A percentile compares a stretch with the other conserved stretches of the same genome.
phyloP scores from a whole-genome alignment of 1,140 invertebrate species.

The Anagrus nilaparvatae region DNA sequence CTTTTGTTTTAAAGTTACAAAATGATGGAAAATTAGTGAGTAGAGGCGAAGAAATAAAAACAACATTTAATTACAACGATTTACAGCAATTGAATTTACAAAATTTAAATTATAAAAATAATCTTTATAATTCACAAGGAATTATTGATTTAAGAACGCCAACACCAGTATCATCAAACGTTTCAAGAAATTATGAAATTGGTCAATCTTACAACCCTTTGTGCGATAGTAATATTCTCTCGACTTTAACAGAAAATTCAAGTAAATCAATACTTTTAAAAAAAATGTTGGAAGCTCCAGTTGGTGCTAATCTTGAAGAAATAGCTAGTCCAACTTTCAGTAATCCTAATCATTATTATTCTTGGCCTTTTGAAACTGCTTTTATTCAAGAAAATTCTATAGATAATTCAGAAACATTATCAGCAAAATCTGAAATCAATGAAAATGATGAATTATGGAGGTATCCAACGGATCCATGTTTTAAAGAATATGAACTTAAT shows the following conservation, averaged over 20 bases:
- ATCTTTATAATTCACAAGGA: constrained; percentile 15
- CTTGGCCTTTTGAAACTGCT: constrained; percentile 9
- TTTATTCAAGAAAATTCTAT: constrained; percentile 3
- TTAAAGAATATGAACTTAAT: no score
- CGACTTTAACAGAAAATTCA: not conserved
- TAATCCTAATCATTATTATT: no score
- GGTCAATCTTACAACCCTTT: not conserved
- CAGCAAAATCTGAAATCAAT: constrained; percentile 33
- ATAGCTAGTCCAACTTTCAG: constrained; percentile 30
- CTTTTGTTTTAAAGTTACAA: not conserved
- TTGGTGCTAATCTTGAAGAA: constrained; percentile 33
- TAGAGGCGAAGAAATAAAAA: constrained; percentile 31
- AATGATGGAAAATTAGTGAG: constrained; percentile 17
- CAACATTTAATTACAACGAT: constrained; percentile 23
- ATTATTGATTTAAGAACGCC: constrained; percentile 25
- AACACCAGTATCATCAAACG: constrained; percentile 13
- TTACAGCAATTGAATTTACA: constrained; percentile 21
- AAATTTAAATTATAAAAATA: constrained; percentile 24
- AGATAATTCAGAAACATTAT: constrained; percentile 36
- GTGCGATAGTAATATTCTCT: no score
- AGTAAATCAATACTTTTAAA: constrained; percentile 26
- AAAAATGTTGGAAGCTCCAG: constrained; percentile 38
- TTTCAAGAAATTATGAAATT: constrained; percentile 14
- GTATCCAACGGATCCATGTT: no score
- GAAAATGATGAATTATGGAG: constrained; percentile 24